A percentile compares a stretch with the other conserved stretches of the same genome.
These are phyloP conservation scores for Fistularia tabacaria DNA, from an alignment of 2,797 vertebrate species.

Conservation along the genomic window DNA sequence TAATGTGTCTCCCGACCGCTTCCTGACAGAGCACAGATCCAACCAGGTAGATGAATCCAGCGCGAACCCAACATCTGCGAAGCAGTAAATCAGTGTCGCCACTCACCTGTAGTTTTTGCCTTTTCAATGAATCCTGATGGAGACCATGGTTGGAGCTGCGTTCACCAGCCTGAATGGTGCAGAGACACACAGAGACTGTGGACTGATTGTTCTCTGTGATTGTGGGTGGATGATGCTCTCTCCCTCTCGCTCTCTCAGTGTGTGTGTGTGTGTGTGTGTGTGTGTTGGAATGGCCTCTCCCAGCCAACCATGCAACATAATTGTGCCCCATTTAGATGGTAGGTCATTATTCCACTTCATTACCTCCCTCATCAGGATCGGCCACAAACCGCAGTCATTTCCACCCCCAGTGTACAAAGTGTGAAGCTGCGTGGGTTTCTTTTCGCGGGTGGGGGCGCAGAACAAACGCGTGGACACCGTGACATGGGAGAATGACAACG, in stretches of 20 bases:
- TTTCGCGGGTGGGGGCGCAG: no score
- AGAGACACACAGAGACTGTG: slow-evolving; percentile 28
- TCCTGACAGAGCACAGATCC: no score
- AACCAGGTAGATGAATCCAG: no score
- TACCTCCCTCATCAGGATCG: slow-evolving; percentile 23
- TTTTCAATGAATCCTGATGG: not conserved
- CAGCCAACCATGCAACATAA: slow-evolving; percentile 25
- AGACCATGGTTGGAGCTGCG: slow-evolving; percentile 13
- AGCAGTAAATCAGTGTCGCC: no score
- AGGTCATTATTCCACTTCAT: slow-evolving; percentile 38
- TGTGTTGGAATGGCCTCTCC: slow-evolving; percentile 37
- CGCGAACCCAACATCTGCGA: no score
- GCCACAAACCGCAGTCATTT: not conserved
- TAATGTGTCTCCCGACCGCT: no score
- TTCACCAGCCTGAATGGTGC: slow-evolving; percentile 6
- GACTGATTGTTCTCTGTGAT: slow-evolving; percentile 48
- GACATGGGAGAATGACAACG: no score
- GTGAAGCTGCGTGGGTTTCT: not conserved
- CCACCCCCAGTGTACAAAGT: not conserved
- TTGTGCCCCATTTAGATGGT: slow-evolving; percentile 23
- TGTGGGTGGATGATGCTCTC: slow-evolving; percentile 51
- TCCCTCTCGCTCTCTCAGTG: slow-evolving; percentile 4
- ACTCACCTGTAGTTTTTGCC: no score
- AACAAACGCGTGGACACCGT: no score
- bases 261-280: slow-evolving; percentile 7